phyloP scores from a whole-genome alignment of 2,888 invertebrate genomes.

The Sphaeridia pumilis region DNA sequence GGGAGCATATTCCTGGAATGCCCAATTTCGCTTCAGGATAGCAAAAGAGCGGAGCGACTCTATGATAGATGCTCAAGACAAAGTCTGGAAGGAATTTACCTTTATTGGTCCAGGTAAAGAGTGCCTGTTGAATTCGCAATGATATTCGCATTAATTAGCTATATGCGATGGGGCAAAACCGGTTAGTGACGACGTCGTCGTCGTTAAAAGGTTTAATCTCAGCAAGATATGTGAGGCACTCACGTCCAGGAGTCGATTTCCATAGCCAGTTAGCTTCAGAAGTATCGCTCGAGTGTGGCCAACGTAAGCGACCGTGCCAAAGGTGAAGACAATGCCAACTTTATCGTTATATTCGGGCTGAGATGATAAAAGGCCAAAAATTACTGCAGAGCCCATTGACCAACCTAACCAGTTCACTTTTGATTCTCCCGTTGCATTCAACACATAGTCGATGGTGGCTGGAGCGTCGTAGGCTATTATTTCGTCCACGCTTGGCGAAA shows the following conservation, averaged over 20 bases:
- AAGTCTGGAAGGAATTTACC: not conserved
- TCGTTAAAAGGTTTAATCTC: too few relatives aligned
- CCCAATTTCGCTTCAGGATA: slow-evolving; percentile 3
- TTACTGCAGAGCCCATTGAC: slow-evolving; percentile 8
- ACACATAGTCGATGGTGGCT: slow-evolving; percentile 1
- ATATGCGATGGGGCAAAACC: too few relatives aligned
- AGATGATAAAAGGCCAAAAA: slow-evolving; percentile 23
- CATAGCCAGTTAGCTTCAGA: not conserved
- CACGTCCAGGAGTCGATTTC: slow-evolving; percentile 2
- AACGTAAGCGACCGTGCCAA: slow-evolving; percentile 38
- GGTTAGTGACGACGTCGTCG: too few relatives aligned
- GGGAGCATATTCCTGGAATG: not conserved
- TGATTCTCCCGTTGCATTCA: slow-evolving; percentile 1
- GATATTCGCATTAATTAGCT: not conserved
- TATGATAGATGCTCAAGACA: not conserved
- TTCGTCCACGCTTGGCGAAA: slow-evolving; percentile 9
- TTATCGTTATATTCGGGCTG: slow-evolving; percentile 34
- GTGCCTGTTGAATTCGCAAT: not conserved
- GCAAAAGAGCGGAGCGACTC: not conserved
- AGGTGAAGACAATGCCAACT: slow-evolving; percentile 36
- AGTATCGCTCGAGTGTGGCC: slow-evolving; percentile 21
- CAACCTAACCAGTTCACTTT: slow-evolving; percentile 8
- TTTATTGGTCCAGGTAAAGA: not conserved
- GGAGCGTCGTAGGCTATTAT: slow-evolving; percentile 1
- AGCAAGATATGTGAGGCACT: too few relatives aligned